Percentiles rank a stretch among this genome's conserved stretches.
Evolutionary conservation across 1,140 invertebrate genomes (phyloP).

Genomic region (Apis florea): DNA sequence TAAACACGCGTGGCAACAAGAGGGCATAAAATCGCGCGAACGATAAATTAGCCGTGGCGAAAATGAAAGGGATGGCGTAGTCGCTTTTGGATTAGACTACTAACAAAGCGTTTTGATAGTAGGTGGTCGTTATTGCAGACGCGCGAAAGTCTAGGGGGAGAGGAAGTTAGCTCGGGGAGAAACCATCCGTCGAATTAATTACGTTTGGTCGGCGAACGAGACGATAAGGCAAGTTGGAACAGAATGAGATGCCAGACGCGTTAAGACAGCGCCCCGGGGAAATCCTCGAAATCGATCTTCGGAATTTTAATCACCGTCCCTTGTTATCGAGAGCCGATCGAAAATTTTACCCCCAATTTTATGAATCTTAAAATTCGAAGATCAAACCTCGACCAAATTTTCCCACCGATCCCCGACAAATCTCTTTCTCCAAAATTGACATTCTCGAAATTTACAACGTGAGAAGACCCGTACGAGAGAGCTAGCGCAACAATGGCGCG

Average conservation of each 20-base stretch:
- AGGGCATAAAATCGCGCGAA: not conserved
- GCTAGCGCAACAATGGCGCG: no score
- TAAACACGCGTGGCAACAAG: no score
- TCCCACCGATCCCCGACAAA: no score
- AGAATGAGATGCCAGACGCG: conserved; percentile 23
- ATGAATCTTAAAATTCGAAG: not conserved
- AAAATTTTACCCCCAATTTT: not conserved
- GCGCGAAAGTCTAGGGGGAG: conserved; percentile 7
- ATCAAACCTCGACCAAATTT: no score
- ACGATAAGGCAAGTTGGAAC: conserved; percentile 17
- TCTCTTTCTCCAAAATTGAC: no score
- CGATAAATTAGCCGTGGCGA: not conserved
- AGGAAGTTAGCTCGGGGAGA: conserved; percentile 10
- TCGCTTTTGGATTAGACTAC: not conserved
- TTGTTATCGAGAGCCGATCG: conserved; percentile 7
- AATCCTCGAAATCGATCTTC: conserved; percentile 48
- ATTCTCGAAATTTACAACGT: no score
- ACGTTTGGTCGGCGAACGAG: conserved; percentile 28
- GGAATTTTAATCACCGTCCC: conserved; percentile 35
- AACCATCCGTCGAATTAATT: conserved; percentile 47
- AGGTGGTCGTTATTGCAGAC: not conserved
- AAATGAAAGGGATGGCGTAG: not conserved
- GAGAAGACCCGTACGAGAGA: no score
- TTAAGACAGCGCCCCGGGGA: conserved; percentile 32
- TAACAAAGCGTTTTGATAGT: conserved; percentile 22